phyloP scores from a whole-genome alignment of 2,888 invertebrate species.

The Acleris cristana region DNA sequence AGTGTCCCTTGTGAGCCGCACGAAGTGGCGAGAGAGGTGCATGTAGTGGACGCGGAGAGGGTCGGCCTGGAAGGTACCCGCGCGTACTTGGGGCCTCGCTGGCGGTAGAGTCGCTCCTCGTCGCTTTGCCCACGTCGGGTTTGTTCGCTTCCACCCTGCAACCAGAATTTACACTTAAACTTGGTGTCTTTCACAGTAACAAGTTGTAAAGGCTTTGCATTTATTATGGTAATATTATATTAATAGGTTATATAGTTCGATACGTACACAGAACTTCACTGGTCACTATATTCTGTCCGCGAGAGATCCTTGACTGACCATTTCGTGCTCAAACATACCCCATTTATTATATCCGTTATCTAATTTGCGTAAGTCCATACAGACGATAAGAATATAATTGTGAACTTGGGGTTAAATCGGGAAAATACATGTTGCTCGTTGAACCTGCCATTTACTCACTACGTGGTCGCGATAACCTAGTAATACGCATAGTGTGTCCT shows the following conservation, averaged over 20 bases:
- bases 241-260: constrained; percentile 15
- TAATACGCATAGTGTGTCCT: constrained; percentile 59
- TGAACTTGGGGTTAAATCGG: constrained; percentile 69
- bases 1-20: constrained; percentile 78
- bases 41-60: constrained; percentile 84
- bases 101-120: constrained; percentile 73
- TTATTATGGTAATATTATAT: background rate
- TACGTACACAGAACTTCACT: constrained; percentile 44
- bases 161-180: constrained; percentile 44
- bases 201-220: background rate
- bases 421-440: constrained; percentile 68
- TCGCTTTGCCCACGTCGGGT: constrained; percentile 71
- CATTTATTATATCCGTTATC: constrained; percentile 80
- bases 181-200: background rate
- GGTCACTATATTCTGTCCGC: constrained; percentile 56
- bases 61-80: constrained; percentile 78
- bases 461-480: constrained; percentile 75
- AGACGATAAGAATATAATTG: constrained; percentile 61
- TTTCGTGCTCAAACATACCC: constrained; percentile 72
- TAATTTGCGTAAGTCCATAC: constrained; percentile 70
- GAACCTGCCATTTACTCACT: constrained; percentile 64
- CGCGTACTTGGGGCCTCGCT: constrained; percentile 76
- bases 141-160: constrained; percentile 76
- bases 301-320: constrained; percentile 64
- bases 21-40: constrained; percentile 84